phyloP scores from a whole-genome alignment of 2,113 vertebrate species.

The Otus sunia region DNA sequence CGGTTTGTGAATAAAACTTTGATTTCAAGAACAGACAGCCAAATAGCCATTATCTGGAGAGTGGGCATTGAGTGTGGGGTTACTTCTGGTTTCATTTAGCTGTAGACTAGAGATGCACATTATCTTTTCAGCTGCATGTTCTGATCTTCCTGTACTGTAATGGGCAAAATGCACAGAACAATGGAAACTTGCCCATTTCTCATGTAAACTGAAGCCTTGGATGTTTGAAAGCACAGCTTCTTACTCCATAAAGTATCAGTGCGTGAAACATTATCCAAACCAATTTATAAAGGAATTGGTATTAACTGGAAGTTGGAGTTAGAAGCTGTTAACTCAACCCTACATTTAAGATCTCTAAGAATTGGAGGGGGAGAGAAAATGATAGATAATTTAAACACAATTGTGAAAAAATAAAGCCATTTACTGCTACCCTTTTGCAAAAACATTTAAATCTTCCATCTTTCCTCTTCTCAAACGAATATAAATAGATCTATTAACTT shows the following conservation, averaged over 20 bases:
- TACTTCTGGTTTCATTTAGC: background rate
- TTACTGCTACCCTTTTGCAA: background rate
- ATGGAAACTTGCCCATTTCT: background rate
- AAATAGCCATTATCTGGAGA: background rate
- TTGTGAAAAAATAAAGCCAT: background rate
- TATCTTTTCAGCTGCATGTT: background rate
- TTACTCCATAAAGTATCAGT: background rate
- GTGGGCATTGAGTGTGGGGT: background rate
- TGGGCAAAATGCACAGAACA: background rate
- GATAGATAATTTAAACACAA: background rate
- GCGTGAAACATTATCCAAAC: background rate
- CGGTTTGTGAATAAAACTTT: background rate
- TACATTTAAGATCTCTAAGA: background rate
- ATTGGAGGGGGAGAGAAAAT: background rate
- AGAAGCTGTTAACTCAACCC: background rate
- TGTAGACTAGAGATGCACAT: background rate
- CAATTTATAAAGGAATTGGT: background rate
- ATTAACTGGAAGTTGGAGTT: background rate
- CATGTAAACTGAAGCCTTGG: background rate
- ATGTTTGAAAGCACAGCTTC: background rate
- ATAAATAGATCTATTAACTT: background rate
- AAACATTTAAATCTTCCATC: background rate
- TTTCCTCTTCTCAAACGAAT: background rate
- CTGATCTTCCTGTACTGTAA: background rate
- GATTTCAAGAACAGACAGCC: background rate